Evolutionary conservation across 2,113 vertebrate species (phyloP).

Genomic region (Gila orcuttii): DNA sequence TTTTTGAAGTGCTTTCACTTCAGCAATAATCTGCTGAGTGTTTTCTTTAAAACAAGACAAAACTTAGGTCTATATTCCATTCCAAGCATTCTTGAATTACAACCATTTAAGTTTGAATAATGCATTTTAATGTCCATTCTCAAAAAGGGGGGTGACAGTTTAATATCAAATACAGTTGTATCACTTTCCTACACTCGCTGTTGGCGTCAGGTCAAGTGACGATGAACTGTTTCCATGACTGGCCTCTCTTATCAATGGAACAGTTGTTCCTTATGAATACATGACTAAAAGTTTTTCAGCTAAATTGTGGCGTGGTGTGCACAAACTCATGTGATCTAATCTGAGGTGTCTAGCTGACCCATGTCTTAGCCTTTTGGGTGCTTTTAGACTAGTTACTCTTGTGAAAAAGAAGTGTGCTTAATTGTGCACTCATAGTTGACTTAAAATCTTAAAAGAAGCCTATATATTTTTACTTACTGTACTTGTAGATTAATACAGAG

Average conservation of each 20-base stretch:
- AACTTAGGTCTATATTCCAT: too few species aligned
- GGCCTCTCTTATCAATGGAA: not conserved
- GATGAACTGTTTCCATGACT: slow-evolving; percentile 8
- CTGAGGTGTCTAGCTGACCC: not conserved
- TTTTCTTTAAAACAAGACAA: too few species aligned
- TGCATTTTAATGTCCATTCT: too few species aligned
- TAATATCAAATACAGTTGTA: not conserved
- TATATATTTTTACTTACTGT: too few species aligned
- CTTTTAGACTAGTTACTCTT: not conserved
- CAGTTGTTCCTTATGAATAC: not conserved
- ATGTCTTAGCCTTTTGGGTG: not conserved
- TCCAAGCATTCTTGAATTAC: too few species aligned
- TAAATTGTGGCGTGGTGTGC: not conserved
- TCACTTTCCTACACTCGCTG: not conserved
- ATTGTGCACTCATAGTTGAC: not conserved
- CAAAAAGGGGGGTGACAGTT: too few species aligned
- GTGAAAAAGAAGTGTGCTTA: not conserved
- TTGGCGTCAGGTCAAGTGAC: not conserved
- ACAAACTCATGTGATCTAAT: not conserved
- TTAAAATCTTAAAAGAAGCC: not conserved
- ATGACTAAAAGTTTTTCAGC: not conserved
- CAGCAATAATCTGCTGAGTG: too few species aligned
- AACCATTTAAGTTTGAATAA: too few species aligned
- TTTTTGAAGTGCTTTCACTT: too few species aligned
- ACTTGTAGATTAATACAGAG: too few species aligned